Percentiles rank a stretch among this genome's conserved stretches.
Evolutionary conservation across 2,113 vertebrate species (phyloP).

Genomic region (Percina caprodes): DNA sequence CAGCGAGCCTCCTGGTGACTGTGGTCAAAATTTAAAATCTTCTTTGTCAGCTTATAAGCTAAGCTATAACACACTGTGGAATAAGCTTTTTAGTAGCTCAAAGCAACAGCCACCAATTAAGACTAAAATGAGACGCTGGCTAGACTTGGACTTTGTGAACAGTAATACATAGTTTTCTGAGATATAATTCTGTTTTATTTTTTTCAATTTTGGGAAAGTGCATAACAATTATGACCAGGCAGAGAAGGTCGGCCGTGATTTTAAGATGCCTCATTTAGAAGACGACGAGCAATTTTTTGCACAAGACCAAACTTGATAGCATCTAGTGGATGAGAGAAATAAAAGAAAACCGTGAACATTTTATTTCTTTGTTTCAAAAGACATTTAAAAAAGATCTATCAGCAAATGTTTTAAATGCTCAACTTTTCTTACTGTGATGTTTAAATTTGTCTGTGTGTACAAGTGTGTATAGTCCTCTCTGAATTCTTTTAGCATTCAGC

Average conservation of each 20-base stretch:
- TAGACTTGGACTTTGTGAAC: conserved; percentile 20
- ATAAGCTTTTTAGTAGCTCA: conserved; percentile 46
- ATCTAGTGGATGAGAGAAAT: conserved; percentile 32
- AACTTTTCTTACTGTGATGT: conserved; percentile 67
- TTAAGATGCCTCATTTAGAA: conserved; percentile 46
- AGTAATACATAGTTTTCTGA: conserved; percentile 6
- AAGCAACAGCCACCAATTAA: conserved; percentile 27
- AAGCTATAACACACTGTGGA: conserved; percentile 54
- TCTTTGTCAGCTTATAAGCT: conserved; percentile 62
- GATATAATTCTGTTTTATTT: conserved; percentile 26
- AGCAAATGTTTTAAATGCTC: conserved; percentile 44
- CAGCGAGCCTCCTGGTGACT: conserved; percentile 2
- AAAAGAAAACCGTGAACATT: conserved; percentile 38
- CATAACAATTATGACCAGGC: conserved; percentile 29
- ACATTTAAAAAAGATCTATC: conserved; percentile 27
- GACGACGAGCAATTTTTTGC: conserved; percentile 74
- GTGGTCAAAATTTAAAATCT: conserved; percentile 24
- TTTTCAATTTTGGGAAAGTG: conserved; percentile 15
- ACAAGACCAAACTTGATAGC: conserved; percentile 63
- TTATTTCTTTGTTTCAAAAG: conserved; percentile 55
- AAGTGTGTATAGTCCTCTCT: conserved; percentile 71
- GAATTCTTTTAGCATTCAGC: conserved; percentile 60
- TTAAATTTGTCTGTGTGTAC: conserved; percentile 71
- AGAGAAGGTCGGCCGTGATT: conserved; percentile 11
- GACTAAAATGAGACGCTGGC: background rate